Conservation (phyloP, 2,797 vertebrate species). For the Aphelocoma californica region DNA sequence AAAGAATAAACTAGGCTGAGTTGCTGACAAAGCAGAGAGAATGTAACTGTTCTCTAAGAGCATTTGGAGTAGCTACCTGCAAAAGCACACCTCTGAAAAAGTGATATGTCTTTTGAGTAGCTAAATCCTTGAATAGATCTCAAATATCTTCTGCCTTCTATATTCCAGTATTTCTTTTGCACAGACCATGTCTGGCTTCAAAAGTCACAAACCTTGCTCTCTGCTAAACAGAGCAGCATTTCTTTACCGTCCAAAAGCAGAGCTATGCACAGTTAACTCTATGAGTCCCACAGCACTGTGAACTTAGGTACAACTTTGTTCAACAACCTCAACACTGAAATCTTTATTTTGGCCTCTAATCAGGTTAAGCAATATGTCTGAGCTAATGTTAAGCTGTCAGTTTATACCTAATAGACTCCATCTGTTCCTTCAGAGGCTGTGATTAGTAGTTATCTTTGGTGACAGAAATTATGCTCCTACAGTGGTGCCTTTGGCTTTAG, state of each 20-base stretch:
- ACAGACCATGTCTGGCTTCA: background rate
- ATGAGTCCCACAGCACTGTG: background rate
- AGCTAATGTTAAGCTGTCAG: background rate
- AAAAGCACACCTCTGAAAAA: background rate
- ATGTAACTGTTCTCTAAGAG: background rate
- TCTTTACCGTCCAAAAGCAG: background rate
- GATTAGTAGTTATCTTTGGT: background rate
- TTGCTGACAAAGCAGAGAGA: background rate
- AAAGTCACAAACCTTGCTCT: background rate
- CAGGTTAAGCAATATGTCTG: background rate
- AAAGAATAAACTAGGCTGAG: background rate
- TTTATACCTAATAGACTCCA: background rate
- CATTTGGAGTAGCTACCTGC: background rate
- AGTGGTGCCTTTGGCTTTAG: background rate
- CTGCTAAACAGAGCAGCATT: background rate
- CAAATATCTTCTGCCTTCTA: background rate
- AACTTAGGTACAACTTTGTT: background rate
- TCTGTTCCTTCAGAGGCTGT: background rate
- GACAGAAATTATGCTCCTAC: background rate
- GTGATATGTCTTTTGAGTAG: background rate
- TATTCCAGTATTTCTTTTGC: background rate
- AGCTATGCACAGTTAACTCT: background rate
- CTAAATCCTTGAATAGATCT: background rate
- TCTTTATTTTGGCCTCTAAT: background rate
- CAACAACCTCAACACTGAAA: background rate